Conservation (phyloP, 2,888 invertebrate genomes). For the Spialia ferax region DNA sequence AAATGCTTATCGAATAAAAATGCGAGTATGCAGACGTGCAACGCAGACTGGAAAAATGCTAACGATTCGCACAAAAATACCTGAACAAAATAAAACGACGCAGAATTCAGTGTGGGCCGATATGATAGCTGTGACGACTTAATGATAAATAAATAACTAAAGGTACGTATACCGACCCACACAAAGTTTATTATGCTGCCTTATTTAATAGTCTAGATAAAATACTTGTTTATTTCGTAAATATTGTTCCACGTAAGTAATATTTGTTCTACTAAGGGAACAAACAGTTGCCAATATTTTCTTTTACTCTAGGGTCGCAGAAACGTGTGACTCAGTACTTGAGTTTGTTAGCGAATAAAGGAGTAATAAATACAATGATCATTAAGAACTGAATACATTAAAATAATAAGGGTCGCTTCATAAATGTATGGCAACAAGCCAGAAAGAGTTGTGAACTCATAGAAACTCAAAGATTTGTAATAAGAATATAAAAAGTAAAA, state of each 20-base stretch:
- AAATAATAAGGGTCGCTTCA: conserved; percentile 44
- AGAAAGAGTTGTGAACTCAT: conserved; percentile 25
- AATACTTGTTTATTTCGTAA: conserved; percentile 5
- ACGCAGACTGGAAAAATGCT: conserved; percentile 30
- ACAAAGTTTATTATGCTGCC: conserved; percentile 24
- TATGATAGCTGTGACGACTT: conserved; percentile 25
- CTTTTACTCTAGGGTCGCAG: neutral
- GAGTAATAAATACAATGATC: conserved; percentile 37
- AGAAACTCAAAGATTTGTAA: conserved; percentile 34
- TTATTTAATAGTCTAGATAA: conserved; percentile 32
- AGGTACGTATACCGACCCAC: conserved; percentile 19
- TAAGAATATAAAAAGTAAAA: conserved; percentile 39
- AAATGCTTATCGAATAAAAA: conserved; percentile 9
- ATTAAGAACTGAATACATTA: conserved; percentile 40
- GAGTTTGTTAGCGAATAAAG: neutral
- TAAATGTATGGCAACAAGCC: conserved; percentile 38
- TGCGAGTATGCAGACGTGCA: conserved; percentile 18
- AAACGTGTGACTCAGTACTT: conserved; percentile 12
- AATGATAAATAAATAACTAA: conserved; percentile 29
- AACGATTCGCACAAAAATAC: conserved; percentile 23
- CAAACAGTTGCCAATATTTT: conserved; percentile 18
- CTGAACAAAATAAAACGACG: conserved; percentile 30
- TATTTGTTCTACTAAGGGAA: conserved; percentile 6
- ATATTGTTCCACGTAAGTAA: conserved; percentile 19
- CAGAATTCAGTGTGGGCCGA: conserved; percentile 27